Evolutionary conservation across 1,140 invertebrate species (phyloP), one percentile per base, ranked within the genome.

Genomic region (Drosophila eugracilis): DNA sequence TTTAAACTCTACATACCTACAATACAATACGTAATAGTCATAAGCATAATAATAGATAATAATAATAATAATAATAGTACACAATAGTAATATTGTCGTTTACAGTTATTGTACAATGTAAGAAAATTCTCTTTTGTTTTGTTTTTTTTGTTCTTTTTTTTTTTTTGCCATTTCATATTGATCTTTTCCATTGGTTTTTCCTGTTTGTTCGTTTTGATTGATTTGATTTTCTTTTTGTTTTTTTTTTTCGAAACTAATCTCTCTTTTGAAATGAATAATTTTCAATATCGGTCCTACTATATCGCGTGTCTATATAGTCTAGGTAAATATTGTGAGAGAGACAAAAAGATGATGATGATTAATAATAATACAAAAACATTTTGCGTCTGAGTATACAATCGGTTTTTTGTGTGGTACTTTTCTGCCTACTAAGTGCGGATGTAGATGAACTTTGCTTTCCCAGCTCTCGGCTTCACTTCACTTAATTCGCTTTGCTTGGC

Each of bases 1-100:
- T 79, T 75, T 89, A 89, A 89, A 89, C 75, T 89, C 86, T 89
- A 89, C 86, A 89, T 89, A 89, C 86, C 86, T 90, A 89, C 86
- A 89, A 81, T 86, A 86, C 81, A 86, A 86, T 86, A 88, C 83
- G 85, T 88, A 88, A 86, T 86, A 86, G 77, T 85, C 75, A 88
- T 86, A 86, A 72, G 59, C 45, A 75, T 76, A 75, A 69, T 75
- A 67, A 75, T 76, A 88, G 78, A 78, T 86, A 77, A 86, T 80
- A 86, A 86, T 86, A 77, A 86, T 80, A 86, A 86, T 86, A 86
- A 85, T 85, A 86, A 86, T 86, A 86, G 78, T 86, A 83, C 74
- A 83, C 74, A 84, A 83, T 84, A 79, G 75, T 81, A 60, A 86
- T 76, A 80, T 85, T 85, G 80, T 89, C 78, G 78, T 81, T 89